Percentiles rank a stretch among this genome's conserved stretches.
These are phyloP conservation scores for Stomorhina lunata DNA, from an alignment of 2,888 invertebrate species.

Conservation along the genomic window DNA sequence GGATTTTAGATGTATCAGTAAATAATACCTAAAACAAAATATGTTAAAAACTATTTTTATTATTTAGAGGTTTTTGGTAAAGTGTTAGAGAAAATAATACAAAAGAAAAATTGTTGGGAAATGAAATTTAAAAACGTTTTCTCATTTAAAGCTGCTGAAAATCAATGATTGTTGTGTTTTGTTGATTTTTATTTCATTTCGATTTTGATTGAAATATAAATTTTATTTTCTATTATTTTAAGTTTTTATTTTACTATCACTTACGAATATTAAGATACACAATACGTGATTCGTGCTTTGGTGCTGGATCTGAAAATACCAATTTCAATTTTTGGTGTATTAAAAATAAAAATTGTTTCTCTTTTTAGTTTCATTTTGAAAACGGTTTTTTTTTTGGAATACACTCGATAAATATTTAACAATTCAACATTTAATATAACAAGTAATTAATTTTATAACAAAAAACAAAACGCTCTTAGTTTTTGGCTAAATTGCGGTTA, in stretches of 20 bases:
- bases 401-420: neutral
- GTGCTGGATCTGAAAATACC: slow-evolving; percentile 57
- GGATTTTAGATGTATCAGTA: slow-evolving; percentile 6
- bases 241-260: slow-evolving; percentile 32
- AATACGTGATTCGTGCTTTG: slow-evolving; percentile 49
- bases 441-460: slow-evolving; percentile 1
- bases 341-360: slow-evolving; percentile 15
- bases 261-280: slow-evolving; percentile 55
- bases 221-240: neutral
- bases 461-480: neutral
- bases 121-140: neutral
- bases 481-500: neutral
- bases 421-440: neutral
- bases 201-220: too few relatives aligned
- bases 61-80: neutral
- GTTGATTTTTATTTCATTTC: neutral
- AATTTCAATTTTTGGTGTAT: slow-evolving; percentile 18
- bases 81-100: neutral
- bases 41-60: neutral
- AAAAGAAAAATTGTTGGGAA: neutral
- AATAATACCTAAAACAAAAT: neutral
- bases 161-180: neutral
- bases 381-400: too few relatives aligned
- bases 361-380: neutral
- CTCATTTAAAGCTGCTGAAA: neutral